Percentiles rank a stretch among this genome's conserved stretches.
Evolutionary conservation across 2,888 invertebrate genomes (phyloP).

Genomic region (Acleris sparsana): DNA sequence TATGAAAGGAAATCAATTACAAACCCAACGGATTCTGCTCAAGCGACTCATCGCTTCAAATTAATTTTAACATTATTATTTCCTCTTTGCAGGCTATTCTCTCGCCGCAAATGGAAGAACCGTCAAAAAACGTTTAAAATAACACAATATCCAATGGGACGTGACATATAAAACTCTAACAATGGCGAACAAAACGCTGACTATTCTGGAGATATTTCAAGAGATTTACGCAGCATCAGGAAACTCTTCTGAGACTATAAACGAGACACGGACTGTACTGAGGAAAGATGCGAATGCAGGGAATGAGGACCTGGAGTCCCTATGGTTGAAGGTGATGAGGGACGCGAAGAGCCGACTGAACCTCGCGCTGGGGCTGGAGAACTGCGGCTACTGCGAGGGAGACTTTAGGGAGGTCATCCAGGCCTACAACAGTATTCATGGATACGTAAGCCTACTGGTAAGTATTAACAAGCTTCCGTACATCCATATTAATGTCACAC

Average conservation of each 20-base stretch:
- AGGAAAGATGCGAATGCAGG: slow-evolving; percentile 63
- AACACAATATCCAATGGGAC: slow-evolving; percentile 8
- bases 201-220: slow-evolving; percentile 72
- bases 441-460: slow-evolving; percentile 91
- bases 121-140: slow-evolving; percentile 1
- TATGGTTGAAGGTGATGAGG: slow-evolving; percentile 67
- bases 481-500: too few relatives aligned
- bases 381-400: slow-evolving; percentile 84
- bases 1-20: too few relatives aligned
- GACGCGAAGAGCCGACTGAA: slow-evolving; percentile 66
- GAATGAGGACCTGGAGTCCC: slow-evolving; percentile 61
- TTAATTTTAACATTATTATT: too few relatives aligned
- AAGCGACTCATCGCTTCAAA: too few relatives aligned
- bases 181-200: slow-evolving; percentile 73
- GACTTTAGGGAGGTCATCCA: slow-evolving; percentile 83
- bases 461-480: slow-evolving; percentile 49
- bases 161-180: slow-evolving; percentile 41
- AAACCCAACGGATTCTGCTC: too few relatives aligned
- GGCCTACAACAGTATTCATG: slow-evolving; percentile 89
- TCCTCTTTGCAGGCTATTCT: neutral
- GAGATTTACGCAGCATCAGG: slow-evolving; percentile 75
- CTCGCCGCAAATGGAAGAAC: neutral
- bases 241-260: slow-evolving; percentile 65
- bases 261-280: slow-evolving; percentile 68
- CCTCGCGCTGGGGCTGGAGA: slow-evolving; percentile 58